Evolutionary conservation across 1,140 invertebrate genomes (phyloP), one percentile per base, ranked within the genome.

Genomic region (Rhyacophila brunnea): DNA sequence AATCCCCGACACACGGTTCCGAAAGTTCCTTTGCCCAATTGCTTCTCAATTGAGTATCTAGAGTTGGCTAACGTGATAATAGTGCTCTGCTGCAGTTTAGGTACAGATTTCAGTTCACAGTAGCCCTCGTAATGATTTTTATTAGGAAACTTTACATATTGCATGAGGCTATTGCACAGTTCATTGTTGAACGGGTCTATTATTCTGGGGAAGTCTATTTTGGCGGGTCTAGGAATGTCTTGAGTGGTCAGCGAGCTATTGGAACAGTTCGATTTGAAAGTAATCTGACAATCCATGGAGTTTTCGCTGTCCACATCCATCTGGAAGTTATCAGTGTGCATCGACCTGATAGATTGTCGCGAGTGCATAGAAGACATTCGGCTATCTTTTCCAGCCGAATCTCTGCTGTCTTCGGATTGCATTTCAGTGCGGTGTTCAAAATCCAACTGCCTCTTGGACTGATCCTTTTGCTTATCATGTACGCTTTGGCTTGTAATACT

Each of bases 11-110:
- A 88, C 46, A 90, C 86, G 13, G 83, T 84, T 35, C 87, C 87
- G 67, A 87, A 90, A 48, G 86, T 85, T 45, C 88, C 88, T 77
- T 89, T 88, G 14, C 86, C 88, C 63, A 90, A 76, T 68, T 85
- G 80, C 74, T 88, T 89, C 43, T 84, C 80, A 57, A 90, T 79
- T 46, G 85, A 78, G 67, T 87, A 89, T 62, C 75, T 74, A 34
- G 7, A 19, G 1, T 49, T 43, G 59, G 83, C 81, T 43, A 83
- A 68, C 40, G 66, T 67, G 6, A 82, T 56, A 9, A 69, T 60
- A 0, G 70, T 64, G 6, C 72, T 68, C 9, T 70, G 62, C 62
- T 75, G 72, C 40, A 83, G 46, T 47, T 79, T 79, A 5, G 76
- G 74, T 40, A 78, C 70, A 18, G 70, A 70, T 60, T 71, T 70